phyloP scores from a whole-genome alignment of 2,888 invertebrate species.

The Drosophila tanythrix region DNA sequence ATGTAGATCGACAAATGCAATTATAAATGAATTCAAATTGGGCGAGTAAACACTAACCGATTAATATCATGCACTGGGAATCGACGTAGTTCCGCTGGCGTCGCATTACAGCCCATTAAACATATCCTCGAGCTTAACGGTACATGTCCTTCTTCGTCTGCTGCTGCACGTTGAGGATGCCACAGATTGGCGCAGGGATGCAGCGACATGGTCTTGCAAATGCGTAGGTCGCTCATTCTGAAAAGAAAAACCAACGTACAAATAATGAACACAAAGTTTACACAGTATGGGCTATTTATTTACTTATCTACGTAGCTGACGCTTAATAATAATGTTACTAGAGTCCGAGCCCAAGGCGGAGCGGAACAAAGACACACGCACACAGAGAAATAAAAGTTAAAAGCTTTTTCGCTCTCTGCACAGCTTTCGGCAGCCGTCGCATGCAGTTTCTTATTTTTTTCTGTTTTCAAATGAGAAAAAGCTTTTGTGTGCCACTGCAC shows the following conservation, averaged over 20 bases:
- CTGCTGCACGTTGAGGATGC: not conserved
- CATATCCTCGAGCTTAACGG: conserved; percentile 54
- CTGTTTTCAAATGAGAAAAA: conserved; percentile 24
- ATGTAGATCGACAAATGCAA: conserved; percentile 37
- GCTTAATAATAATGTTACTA: conserved; percentile 29
- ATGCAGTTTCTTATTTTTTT: conserved; percentile 49
- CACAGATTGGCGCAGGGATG: conserved; percentile 48
- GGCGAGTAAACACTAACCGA: conserved; percentile 62
- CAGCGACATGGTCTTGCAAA: conserved; percentile 63
- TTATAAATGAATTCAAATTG: conserved; percentile 23
- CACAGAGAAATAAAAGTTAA: conserved; percentile 32
- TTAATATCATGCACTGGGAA: conserved; percentile 76
- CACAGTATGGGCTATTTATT: conserved; percentile 15
- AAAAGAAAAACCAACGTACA: conserved; percentile 2
- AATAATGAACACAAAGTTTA: conserved; percentile 11
- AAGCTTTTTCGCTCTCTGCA: conserved; percentile 37
- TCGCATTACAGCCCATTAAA: conserved; percentile 73
- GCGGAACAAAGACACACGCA: conserved; percentile 6
- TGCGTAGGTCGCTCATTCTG: conserved; percentile 59
- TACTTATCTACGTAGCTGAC: conserved; percentile 26
- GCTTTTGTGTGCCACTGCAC: conserved; percentile 44
- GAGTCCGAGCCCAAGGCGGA: conserved; percentile 8
- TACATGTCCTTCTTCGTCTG: not conserved
- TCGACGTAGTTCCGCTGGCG: conserved; percentile 71
- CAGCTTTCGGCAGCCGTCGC: conserved; percentile 49